A percentile compares a stretch with the other conserved stretches of the same genome.
Evolutionary conservation across 2,797 vertebrate genomes (phyloP).

Genomic region (Thamnophis elegans): DNA sequence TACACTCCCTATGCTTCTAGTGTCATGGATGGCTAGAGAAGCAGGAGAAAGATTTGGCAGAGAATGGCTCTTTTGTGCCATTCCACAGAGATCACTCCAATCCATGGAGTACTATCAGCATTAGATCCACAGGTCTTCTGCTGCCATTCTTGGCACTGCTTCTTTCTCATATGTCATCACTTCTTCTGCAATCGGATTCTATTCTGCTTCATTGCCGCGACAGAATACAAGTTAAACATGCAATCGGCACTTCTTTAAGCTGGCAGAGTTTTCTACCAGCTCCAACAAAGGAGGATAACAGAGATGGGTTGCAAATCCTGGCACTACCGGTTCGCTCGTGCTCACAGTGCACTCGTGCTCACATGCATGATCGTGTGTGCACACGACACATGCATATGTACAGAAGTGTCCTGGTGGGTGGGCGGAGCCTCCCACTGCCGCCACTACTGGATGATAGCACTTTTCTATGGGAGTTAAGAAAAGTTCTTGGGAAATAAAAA

Average conservation of each 20-base stretch:
- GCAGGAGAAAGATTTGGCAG: background rate
- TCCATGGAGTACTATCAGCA: background rate
- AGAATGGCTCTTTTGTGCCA: background rate
- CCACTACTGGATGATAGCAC: background rate
- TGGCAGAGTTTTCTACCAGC: background rate
- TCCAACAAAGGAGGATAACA: background rate
- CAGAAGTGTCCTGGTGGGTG: too few species aligned
- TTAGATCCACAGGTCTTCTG: background rate
- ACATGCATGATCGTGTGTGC: too few species aligned
- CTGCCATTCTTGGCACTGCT: background rate
- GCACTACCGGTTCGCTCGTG: too few species aligned
- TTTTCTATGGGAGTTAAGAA: background rate
- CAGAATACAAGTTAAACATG: background rate
- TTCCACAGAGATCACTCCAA: background rate
- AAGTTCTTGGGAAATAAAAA: background rate
- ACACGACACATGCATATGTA: too few species aligned
- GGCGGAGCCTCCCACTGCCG: too few species aligned
- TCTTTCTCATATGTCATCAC: background rate
- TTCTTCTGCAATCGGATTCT: background rate
- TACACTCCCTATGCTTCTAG: background rate
- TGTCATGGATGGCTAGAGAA: background rate
- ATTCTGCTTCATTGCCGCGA: background rate
- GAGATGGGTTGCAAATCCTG: too few species aligned
- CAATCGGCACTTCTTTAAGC: background rate
- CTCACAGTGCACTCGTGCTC: too few species aligned